Evolutionary conservation across 2,888 invertebrate species (phyloP).

Genomic region (Acrobasis consociella): DNA sequence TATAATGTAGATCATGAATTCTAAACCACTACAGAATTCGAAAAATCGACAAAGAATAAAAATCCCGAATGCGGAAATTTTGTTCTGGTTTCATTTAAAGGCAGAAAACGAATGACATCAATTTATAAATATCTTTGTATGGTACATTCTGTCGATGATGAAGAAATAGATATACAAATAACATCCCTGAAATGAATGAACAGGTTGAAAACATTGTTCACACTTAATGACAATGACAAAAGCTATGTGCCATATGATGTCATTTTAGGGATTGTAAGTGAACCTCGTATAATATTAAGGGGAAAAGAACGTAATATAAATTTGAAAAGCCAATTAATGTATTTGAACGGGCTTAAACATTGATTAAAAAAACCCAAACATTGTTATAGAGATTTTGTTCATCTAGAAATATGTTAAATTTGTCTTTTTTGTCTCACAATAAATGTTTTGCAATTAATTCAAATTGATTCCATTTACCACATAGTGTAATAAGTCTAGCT

Average conservation of each 20-base stretch:
- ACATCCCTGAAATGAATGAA: slow-evolving; percentile 23
- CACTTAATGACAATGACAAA: slow-evolving; percentile 24
- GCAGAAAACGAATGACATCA: slow-evolving; percentile 22
- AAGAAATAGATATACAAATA: slow-evolving; percentile 19
- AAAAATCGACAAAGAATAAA: slow-evolving; percentile 13
- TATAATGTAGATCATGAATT: slow-evolving; percentile 17
- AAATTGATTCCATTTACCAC: slow-evolving; percentile 19
- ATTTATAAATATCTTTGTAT: slow-evolving; percentile 22
- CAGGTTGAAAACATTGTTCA: slow-evolving; percentile 22
- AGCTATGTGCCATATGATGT: slow-evolving; percentile 17
- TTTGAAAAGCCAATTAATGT: not conserved
- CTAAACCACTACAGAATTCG: slow-evolving; percentile 23
- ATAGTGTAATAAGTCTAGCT: not conserved
- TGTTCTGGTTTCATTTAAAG: slow-evolving; percentile 21
- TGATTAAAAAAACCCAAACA: not conserved
- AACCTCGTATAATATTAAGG: slow-evolving; percentile 16
- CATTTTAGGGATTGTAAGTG: slow-evolving; percentile 20
- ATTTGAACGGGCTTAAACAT: not conserved
- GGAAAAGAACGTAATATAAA: slow-evolving; percentile 21
- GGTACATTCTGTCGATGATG: slow-evolving; percentile 24
- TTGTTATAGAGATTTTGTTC: slow-evolving; percentile 12
- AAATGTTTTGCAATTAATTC: slow-evolving; percentile 8
- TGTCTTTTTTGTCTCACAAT: not conserved
- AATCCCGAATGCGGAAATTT: slow-evolving; percentile 21
- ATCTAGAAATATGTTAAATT: not conserved